phyloP scores from a whole-genome alignment of 2,888 invertebrate genomes.

The Meteorus colon region DNA sequence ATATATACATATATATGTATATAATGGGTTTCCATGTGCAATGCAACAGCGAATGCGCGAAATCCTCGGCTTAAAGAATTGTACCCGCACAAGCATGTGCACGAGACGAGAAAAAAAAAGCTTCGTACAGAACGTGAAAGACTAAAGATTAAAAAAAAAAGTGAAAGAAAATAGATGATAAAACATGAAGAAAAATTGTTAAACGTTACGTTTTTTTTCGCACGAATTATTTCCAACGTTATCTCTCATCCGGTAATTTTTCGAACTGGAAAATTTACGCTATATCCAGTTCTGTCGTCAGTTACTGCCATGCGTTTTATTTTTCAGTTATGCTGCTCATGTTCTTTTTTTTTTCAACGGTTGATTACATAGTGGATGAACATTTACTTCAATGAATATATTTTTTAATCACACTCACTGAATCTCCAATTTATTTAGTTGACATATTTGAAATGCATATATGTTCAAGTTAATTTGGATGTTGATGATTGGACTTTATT shows the following conservation, averaged over 20 bases:
- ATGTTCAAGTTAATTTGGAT: too few species aligned
- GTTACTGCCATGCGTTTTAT: background rate
- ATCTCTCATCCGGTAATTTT: slow-evolving; percentile 37
- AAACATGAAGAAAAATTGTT: slow-evolving; percentile 28
- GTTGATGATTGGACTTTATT: too few species aligned
- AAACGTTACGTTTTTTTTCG: slow-evolving; percentile 35
- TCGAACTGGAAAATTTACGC: slow-evolving; percentile 41
- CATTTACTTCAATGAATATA: too few species aligned
- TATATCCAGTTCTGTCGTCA: slow-evolving; percentile 2
- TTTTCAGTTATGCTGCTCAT: background rate
- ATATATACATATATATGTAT: background rate
- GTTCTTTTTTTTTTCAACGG: slow-evolving; percentile 11
- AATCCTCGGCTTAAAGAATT: slow-evolving; percentile 42
- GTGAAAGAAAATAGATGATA: background rate
- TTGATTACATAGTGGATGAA: too few species aligned
- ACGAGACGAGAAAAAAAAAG: slow-evolving; percentile 22
- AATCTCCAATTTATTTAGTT: slow-evolving; percentile 1
- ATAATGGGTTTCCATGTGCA: slow-evolving; percentile 18
- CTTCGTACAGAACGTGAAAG: slow-evolving; percentile 11
- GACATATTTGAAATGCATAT: background rate
- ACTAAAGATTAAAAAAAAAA: slow-evolving; percentile 15
- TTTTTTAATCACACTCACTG: slow-evolving; percentile 20
- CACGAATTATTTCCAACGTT: slow-evolving; percentile 38
- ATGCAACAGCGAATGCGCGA: slow-evolving; percentile 37
- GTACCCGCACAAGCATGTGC: slow-evolving; percentile 25